phyloP scores from a whole-genome alignment of 2,113 vertebrate genomes.

The Saccopteryx bilineata region DNA sequence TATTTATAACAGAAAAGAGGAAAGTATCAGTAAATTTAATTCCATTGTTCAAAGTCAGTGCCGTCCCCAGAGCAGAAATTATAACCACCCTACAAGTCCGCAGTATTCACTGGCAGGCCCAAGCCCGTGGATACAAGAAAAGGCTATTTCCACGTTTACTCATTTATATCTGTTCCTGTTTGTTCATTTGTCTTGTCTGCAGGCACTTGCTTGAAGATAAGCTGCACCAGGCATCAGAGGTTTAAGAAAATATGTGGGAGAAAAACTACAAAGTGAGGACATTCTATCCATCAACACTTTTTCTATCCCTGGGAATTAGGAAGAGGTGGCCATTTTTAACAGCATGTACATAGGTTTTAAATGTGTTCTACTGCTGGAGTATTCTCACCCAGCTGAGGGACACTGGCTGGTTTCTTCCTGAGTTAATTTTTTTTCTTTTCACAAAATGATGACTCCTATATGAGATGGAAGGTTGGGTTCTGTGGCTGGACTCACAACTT shows the following conservation, averaged over 20 bases:
- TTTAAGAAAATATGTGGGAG: conserved; percentile 63
- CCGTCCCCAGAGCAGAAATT: conserved; percentile 37
- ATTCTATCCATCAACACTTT: conserved; percentile 52
- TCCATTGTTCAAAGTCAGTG: neutral
- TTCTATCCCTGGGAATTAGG: neutral
- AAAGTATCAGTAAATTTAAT: neutral
- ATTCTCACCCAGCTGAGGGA: neutral
- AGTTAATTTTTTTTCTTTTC: neutral
- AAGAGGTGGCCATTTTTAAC: conserved; percentile 32
- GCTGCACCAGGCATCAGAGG: conserved; percentile 49
- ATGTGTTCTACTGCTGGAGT: neutral
- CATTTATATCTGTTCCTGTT: conserved; percentile 67
- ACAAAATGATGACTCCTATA: neutral
- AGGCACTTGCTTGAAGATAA: conserved; percentile 71
- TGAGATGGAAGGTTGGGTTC: neutral
- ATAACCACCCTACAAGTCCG: neutral
- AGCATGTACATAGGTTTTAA: neutral
- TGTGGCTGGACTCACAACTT: neutral
- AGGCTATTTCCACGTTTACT: conserved; percentile 46
- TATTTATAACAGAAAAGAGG: conserved; percentile 38
- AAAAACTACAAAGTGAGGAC: conserved; percentile 59
- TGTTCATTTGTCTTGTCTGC: conserved; percentile 75
- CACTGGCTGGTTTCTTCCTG: neutral
- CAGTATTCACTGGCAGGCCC: neutral
- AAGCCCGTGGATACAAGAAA: neutral